These are phyloP conservation scores for Cyclopterus lumpus DNA, from an alignment of 2,797 vertebrate genomes.

Conservation along the genomic window DNA sequence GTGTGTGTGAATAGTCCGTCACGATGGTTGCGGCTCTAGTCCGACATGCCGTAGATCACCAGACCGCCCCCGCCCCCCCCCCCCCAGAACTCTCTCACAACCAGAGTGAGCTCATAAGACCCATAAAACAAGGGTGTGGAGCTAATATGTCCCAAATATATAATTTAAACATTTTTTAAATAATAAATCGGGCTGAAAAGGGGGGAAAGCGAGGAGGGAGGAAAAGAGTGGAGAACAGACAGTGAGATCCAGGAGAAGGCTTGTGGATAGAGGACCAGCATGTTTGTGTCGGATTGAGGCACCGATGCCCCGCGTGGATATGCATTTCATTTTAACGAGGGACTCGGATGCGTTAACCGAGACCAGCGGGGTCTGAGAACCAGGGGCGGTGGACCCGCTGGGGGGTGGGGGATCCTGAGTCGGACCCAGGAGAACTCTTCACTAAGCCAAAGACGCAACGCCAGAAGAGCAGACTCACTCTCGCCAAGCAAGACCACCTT, in stretches of 20 bases:
- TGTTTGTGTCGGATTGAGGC: constrained; percentile 50
- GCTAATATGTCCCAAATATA: constrained; percentile 60
- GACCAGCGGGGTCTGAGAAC: constrained; percentile 73
- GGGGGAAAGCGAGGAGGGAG: constrained; percentile 2
- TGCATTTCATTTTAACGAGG: constrained; percentile 72
- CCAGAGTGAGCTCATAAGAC: constrained; percentile 69
- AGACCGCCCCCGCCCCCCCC: constrained; percentile 1
- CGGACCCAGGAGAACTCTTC: constrained; percentile 62
- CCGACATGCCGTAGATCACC: constrained; percentile 57
- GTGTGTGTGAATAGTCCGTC: constrained; percentile 41
- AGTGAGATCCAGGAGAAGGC: constrained; percentile 14
- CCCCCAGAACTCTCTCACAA: constrained; percentile 51
- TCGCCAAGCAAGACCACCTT: no score
- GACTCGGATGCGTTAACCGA: constrained; percentile 68
- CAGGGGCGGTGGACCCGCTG: constrained; percentile 56
- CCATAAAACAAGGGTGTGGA: constrained; percentile 74
- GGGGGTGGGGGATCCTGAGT: constrained; percentile 69
- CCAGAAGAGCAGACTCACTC: no score
- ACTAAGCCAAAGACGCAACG: constrained; percentile 58
- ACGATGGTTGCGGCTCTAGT: constrained; percentile 28
- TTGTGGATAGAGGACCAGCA: constrained; percentile 49
- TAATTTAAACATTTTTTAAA: constrained; percentile 1
- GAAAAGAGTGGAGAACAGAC: constrained; percentile 22
- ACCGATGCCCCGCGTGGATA: constrained; percentile 61
- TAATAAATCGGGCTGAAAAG: constrained; percentile 22